Evolutionary conservation across 2,113 vertebrate genomes (phyloP), one percentile per base, ranked within the genome.

Genomic region (Craseonycteris thonglongyai): DNA sequence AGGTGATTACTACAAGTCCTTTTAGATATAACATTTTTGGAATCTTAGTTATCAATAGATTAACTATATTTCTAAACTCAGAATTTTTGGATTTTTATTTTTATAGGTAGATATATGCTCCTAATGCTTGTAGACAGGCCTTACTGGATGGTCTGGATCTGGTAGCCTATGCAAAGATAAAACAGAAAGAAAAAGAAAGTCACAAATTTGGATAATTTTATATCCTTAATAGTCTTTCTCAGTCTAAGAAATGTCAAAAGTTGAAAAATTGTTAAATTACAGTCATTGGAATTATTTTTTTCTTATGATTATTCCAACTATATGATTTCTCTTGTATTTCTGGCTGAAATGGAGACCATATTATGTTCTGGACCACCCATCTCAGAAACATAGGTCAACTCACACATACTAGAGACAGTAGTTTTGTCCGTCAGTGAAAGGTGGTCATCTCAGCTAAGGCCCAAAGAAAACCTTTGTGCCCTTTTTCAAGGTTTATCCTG

Each of bases 401-500:
- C 33, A 71, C 12, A 18, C 7, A 2, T n/a, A 74, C 68, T 40
- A 79, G 33, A 89, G 33, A 30, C 10, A 87, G 49, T 42, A 59
- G 56, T 30, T 74, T n/a, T 80, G 11, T 80, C 28, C 42, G 12
- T 28, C 63, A 16, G 59, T 88, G 11, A 93, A 92, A 96, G 65
- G 59, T 58, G 12, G 40, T 28, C 63, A 71, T 15, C 49, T 90
- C 66, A 47, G 14, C 92, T 40, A 82, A 93, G 80, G 11, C 26
- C 40, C 0, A 1, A 33, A 68, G 59, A 80, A 92, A 95, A 45
- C 12, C 80, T 95, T 19, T 83, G 3, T 63, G 71, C 54, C n/a
- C 82, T 54, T 93, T 88, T 81, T 78, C 28, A 90, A 96, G 71
- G 40, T 35, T 68, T n/a, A n/a, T n/a, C n/a, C n/a, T n/a, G n/a